Percentiles rank a stretch among this genome's conserved stretches.
Conservation (phyloP, 2,113 vertebrate genomes). For the rabbit (Oryctolagus cuniculus) region DNA sequence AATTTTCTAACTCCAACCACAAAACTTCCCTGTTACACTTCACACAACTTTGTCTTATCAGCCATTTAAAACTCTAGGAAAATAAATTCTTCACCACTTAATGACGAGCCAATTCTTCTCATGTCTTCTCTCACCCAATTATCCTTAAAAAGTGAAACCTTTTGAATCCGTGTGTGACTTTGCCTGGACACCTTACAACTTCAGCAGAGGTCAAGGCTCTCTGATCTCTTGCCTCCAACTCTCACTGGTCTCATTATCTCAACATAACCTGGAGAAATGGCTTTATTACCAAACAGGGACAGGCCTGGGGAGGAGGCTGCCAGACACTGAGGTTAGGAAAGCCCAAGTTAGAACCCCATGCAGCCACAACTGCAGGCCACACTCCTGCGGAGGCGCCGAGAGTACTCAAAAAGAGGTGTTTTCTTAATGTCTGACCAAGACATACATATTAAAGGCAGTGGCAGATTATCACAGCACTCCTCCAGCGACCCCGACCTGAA, state of each 20-base stretch:
- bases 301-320: neutral
- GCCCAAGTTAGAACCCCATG: neutral
- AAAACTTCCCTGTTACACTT: slow-evolving; percentile 25
- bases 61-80: neutral
- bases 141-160: slow-evolving; percentile 44
- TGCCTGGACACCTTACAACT: slow-evolving; percentile 31
- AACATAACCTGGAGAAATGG: neutral
- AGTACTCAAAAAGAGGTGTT: neutral
- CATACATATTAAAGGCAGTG: neutral
- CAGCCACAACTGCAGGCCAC: slow-evolving; percentile 28
- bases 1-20: neutral
- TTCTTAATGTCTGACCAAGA: neutral
- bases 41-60: slow-evolving; percentile 14
- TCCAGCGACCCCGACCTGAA: neutral
- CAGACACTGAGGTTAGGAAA: neutral
- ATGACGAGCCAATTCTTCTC: slow-evolving; percentile 1
- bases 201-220: slow-evolving; percentile 5
- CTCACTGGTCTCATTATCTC: neutral
- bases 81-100: slow-evolving; percentile 38
- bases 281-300: neutral
- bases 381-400: neutral
- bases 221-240: neutral
- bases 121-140: slow-evolving; percentile 1
- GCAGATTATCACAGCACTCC: slow-evolving; percentile 1
- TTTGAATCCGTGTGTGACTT: slow-evolving; percentile 12